These are phyloP conservation scores for Sebastes miniatus DNA, from an alignment of 2,797 vertebrate genomes.

Conservation along the genomic window DNA sequence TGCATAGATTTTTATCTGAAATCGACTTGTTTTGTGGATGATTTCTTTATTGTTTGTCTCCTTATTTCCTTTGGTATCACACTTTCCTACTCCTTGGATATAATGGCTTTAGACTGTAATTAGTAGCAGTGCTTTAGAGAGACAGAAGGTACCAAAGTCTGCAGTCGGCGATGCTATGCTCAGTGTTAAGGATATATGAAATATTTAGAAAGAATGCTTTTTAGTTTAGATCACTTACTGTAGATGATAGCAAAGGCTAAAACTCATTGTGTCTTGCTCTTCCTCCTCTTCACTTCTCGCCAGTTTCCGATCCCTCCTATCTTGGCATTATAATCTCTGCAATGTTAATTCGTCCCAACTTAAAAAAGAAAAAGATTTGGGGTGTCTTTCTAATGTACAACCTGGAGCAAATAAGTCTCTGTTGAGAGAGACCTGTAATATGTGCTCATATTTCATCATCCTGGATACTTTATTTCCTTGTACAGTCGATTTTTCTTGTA, in stretches of 20 bases:
- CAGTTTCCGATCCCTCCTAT: conserved; percentile 21
- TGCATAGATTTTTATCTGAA: conserved; percentile 74
- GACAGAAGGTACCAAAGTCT: conserved; percentile 74
- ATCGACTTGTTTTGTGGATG: conserved; percentile 53
- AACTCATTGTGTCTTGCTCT: conserved; percentile 44
- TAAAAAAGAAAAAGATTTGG: neutral
- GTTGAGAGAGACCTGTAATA: conserved; percentile 33
- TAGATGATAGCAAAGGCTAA: conserved; percentile 65
- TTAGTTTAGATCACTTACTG: conserved; percentile 60
- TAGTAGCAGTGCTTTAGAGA: conserved; percentile 74
- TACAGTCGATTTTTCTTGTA: conserved; percentile 71
- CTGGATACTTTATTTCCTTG: conserved; percentile 43
- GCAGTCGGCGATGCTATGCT: conserved; percentile 44
- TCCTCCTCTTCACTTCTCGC: conserved; percentile 52
- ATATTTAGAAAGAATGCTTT: conserved; percentile 50
- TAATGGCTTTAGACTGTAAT: conserved; percentile 77
- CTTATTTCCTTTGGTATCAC: conserved; percentile 51
- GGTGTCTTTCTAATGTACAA: conserved; percentile 36
- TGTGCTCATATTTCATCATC: conserved; percentile 46
- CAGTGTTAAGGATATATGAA: conserved; percentile 21
- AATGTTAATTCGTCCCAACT: conserved; percentile 39
- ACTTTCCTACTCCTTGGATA: conserved; percentile 56
- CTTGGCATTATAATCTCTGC: conserved; percentile 35
- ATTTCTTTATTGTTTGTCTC: conserved; percentile 49
- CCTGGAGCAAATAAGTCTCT: conserved; percentile 45